These are phyloP conservation scores for Malurus cyaneus DNA, from an alignment of 2,113 vertebrate species.

Conservation along the genomic window DNA sequence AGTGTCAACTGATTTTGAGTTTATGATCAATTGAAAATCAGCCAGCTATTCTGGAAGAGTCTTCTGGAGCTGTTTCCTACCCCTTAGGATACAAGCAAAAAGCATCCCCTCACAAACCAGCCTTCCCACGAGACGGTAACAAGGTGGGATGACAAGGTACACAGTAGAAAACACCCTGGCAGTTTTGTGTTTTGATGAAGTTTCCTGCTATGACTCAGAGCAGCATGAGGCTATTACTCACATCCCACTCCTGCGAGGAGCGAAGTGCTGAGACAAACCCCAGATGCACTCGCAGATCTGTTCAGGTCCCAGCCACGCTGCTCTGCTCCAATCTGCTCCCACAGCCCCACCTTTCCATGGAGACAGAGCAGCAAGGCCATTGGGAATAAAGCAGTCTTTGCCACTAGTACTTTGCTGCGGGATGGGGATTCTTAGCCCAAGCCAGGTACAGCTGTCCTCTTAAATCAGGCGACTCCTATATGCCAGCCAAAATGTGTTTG, in stretches of 20 bases:
- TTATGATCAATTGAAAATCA: not conserved
- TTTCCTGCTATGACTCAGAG: constrained; percentile 17
- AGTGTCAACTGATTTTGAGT: not conserved
- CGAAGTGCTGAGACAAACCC: not conserved
- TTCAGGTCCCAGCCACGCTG: not conserved
- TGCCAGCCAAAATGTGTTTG: not conserved
- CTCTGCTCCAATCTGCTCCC: not conserved
- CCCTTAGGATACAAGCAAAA: not conserved
- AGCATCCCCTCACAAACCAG: not conserved
- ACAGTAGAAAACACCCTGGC: not conserved
- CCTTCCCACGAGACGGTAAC: not conserved
- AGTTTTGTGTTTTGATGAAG: not conserved
- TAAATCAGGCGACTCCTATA: not conserved
- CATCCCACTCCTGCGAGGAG: not conserved
- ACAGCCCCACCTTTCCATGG: not conserved
- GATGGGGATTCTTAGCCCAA: not conserved
- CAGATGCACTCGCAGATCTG: not conserved
- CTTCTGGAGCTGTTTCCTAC: not conserved
- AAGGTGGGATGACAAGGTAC: not conserved
- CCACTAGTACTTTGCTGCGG: not conserved
- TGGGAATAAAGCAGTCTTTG: not conserved
- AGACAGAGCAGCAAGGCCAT: not conserved
- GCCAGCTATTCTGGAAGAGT: not conserved
- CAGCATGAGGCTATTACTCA: not conserved
- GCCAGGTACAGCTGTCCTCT: not conserved